phyloP scores from a whole-genome alignment of 2,797 vertebrate genomes.

The Halcyon badia region DNA sequence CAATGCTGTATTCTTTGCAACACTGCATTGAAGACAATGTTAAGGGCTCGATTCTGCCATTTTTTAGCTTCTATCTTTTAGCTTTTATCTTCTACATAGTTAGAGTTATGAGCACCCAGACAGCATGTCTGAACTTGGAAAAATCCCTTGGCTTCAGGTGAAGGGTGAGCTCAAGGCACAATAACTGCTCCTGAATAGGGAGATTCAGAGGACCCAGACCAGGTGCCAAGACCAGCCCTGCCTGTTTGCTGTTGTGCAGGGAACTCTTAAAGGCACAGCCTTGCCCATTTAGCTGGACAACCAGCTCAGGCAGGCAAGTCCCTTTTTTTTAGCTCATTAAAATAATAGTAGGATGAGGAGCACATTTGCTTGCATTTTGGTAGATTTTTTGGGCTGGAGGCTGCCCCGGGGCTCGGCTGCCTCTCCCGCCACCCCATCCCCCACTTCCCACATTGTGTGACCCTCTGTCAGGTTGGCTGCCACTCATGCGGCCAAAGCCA shows the following conservation, averaged over 20 bases:
- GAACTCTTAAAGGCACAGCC: neutral
- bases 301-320: neutral
- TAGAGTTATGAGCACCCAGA: neutral
- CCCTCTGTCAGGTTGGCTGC: neutral
- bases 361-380: neutral
- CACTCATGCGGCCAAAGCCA: neutral
- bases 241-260: neutral
- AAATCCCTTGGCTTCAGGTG: neutral
- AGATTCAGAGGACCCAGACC: slow-evolving; percentile 8
- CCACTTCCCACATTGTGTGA: neutral
- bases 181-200: neutral
- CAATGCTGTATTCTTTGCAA: neutral
- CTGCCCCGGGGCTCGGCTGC: neutral
- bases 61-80: neutral
- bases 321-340: neutral
- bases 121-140: neutral
- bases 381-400: neutral
- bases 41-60: fast-evolving
- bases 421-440: neutral
- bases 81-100: neutral
- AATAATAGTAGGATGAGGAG: neutral
- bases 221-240: slow-evolving; percentile 13
- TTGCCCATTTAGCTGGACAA: neutral
- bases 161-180: neutral
- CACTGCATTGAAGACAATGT: neutral